Base-by-base conservation (phyloP, 2,113 vertebrate genomes). In the Leptocoma aspasia region DNA sequence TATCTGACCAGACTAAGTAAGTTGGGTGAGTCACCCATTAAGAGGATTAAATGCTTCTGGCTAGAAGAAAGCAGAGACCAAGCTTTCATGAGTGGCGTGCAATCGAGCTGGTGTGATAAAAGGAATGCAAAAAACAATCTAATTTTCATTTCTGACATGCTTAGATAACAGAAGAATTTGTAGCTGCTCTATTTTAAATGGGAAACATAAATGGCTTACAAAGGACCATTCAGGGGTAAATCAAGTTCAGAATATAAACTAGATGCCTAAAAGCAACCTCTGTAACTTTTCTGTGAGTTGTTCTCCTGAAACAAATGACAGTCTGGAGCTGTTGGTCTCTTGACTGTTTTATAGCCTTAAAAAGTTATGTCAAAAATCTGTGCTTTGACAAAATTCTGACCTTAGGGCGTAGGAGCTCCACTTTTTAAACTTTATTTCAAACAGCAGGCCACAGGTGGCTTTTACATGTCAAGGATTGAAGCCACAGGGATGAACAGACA, bases 41-140 rank as follows among this genome's bases (percentile, higher is more conserved):
- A 96, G 92, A 93, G 89, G 90, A 96, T 97, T 96, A 91, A 96
- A 61, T 66, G 50, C 64, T 90, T 77, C 82, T 94, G 85, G 71
- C 86, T 93, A 52, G 79, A 88, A 88, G 79, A 82, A 94, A 87
- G 79, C 56, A 81, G 63, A 93, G 68, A 66, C 68, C 63, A 90
- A 63, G 78, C 87, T 95, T 96, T 92, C 65, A 56, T 82, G 65
- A 92, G 61, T 91, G 53, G 45, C 6, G 6, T 78, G n/a, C 52
- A 92, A 82, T 73, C 2, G 8, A 91, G 53, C 45, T 83, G 60
- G 52, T 73, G 61, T 54, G 82, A 75, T 80, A 92, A 92, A 96
- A 91, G 65, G 88, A 84, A 65, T 24, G 26, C 16, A 45, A 75
- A 82, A 92, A 70, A 33, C 18, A 68, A 86, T 89, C 90, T 90